A percentile compares a stretch with the other conserved stretches of the same genome.
phyloP scores from a whole-genome alignment of 2,797 vertebrate genomes.

The Micropoecilia bifurca region DNA sequence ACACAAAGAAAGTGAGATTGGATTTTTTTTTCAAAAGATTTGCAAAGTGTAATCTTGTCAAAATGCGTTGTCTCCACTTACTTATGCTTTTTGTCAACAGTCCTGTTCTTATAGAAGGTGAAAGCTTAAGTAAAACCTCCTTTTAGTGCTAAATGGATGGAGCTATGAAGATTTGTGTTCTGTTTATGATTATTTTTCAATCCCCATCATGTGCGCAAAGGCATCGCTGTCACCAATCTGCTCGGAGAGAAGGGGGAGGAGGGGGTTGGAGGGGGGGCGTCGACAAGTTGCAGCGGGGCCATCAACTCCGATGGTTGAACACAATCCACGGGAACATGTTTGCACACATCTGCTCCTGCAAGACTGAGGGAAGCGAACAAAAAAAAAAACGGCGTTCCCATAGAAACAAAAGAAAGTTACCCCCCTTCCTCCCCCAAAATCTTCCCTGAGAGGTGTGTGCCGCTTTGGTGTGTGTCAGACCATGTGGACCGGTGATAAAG shows the following conservation, averaged over 20 bases:
- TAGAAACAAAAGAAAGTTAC: conserved; percentile 74
- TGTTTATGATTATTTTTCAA: neutral
- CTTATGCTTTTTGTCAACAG: too few species aligned
- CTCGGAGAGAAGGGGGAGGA: conserved; percentile 27
- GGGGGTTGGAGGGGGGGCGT: neutral
- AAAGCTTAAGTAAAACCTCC: conserved; percentile 34
- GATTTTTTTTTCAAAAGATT: neutral
- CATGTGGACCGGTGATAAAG: conserved; percentile 22
- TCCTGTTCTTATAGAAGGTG: neutral
- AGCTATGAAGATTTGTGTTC: conserved; percentile 4
- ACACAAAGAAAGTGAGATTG: neutral
- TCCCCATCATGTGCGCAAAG: conserved; percentile 34
- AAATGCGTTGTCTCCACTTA: neutral
- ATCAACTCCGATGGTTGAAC: conserved; percentile 50
- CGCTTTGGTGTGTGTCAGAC: conserved; percentile 15
- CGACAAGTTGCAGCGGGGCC: conserved; percentile 49
- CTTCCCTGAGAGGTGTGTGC: conserved; percentile 38
- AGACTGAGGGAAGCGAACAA: conserved; percentile 54
- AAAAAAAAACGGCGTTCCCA: conserved; percentile 67
- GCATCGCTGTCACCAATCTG: conserved; percentile 48
- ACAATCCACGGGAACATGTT: conserved; percentile 62
- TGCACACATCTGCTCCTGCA: conserved; percentile 65
- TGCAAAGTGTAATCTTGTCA: neutral
- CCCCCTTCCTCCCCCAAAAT: conserved; percentile 25
- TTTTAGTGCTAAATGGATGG: neutral